Conservation (phyloP, 2,888 invertebrate genomes). For the Eristalis arbustorum region DNA sequence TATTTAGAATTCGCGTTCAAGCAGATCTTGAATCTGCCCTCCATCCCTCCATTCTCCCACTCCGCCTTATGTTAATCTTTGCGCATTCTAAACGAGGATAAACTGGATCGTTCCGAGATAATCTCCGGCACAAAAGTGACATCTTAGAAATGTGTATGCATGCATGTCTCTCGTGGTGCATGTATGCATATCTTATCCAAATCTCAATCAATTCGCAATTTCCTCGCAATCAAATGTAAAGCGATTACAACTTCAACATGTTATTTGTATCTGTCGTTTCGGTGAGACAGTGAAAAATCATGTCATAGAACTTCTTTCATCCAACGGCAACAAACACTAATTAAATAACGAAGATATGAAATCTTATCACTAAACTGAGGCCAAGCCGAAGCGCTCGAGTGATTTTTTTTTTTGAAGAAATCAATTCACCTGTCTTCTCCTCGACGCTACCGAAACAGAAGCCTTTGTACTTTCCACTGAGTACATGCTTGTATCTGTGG, state of each 20-base stretch:
- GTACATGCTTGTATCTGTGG: not conserved
- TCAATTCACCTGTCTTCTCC: constrained; percentile 9
- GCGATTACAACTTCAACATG: constrained; percentile 56
- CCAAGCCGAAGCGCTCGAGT: not conserved
- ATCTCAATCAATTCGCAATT: constrained; percentile 66
- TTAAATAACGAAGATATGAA: constrained; percentile 37
- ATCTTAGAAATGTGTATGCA: constrained; percentile 66
- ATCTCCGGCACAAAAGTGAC: constrained; percentile 60
- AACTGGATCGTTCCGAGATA: constrained; percentile 64
- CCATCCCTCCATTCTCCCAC: constrained; percentile 1
- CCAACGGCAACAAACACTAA: constrained; percentile 31
- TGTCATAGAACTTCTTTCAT: constrained; percentile 29
- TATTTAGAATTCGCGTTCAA: constrained; percentile 63
- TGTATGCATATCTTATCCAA: constrained; percentile 64
- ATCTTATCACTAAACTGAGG: constrained; percentile 14
- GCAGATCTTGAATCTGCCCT: constrained; percentile 33
- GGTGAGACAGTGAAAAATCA: constrained; percentile 25
- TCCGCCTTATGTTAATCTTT: constrained; percentile 42
- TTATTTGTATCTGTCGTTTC: constrained; percentile 53
- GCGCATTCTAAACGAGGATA: constrained; percentile 37
- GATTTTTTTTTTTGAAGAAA: not conserved
- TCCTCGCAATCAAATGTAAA: constrained; percentile 58
- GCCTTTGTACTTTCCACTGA: constrained; percentile 15
- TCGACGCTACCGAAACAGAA: constrained; percentile 39
- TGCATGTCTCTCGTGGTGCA: constrained; percentile 53